A percentile compares a stretch with the other conserved stretches of the same genome.
Conservation (phyloP, 2,888 invertebrate species). For the Shargacucullia verbasci region DNA sequence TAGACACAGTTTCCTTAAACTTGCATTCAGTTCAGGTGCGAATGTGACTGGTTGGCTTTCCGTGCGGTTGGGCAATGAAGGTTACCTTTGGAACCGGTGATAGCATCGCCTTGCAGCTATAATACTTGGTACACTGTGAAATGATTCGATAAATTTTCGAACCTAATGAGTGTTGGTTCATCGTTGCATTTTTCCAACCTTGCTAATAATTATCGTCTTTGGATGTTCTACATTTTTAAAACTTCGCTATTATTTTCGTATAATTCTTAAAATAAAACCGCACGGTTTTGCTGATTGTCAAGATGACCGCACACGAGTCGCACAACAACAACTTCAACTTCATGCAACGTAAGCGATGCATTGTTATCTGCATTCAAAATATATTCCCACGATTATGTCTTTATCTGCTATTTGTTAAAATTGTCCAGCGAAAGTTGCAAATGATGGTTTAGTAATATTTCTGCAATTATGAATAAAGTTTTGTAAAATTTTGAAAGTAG, state of each 20-base stretch:
- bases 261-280: constrained; percentile 38
- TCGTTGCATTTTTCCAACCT: constrained; percentile 24
- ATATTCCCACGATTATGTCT: constrained; percentile 70
- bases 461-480: constrained; percentile 26
- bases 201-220: no score
- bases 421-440: constrained; percentile 66
- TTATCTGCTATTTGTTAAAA: constrained; percentile 64
- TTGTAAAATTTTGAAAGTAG: constrained; percentile 25
- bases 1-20: constrained; percentile 52
- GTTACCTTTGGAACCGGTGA: constrained; percentile 51
- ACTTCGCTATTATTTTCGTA: not conserved
- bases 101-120: constrained; percentile 53
- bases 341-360: constrained; percentile 64
- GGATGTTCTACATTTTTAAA: no score
- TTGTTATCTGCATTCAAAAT: constrained; percentile 67
- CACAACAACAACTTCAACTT: constrained; percentile 46
- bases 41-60: constrained; percentile 51
- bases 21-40: constrained; percentile 56
- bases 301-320: constrained; percentile 57
- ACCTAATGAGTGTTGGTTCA: constrained; percentile 31
- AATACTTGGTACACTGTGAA: constrained; percentile 25
- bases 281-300: constrained; percentile 36
- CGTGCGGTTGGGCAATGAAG: constrained; percentile 60
- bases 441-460: constrained; percentile 45
- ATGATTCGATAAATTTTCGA: constrained; percentile 37